Base-by-base conservation (phyloP, 2,888 invertebrate genomes). In the Megaustenia siamemsis region DNA sequence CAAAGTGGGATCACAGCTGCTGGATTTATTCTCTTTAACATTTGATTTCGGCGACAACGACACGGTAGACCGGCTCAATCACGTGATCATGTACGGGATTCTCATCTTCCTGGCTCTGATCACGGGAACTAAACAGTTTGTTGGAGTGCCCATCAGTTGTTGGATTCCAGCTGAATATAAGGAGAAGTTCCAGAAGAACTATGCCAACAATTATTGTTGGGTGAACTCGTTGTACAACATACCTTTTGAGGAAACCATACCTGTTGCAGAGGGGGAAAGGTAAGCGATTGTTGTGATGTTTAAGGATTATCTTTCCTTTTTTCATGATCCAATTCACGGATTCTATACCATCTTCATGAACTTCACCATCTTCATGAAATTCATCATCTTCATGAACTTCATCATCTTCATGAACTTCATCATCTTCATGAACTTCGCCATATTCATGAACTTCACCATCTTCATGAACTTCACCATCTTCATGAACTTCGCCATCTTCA, bases 131-230 rank as follows among this genome's bases (percentile, higher is more conserved):
- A 87, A 86, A 53, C 86, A 88, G 85, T 88, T 86, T 68, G 88
- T 88, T 28, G 88, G 88, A 0, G 77, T 84, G 8, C 88, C 88
- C 21, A 86, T 88, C 79, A 80, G 83, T 40, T 88, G 88, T 83
- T 88, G 88, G 88, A 68, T 85, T n/a, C 88, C 88, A 0, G 83
- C 87, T 10, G 69, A 88, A 73, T 88, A 86, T 83, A 79, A 77
- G 15, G 84, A 86, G 6, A 77, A 84, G 38, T 81, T 79, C 32
- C 85, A 86, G 78, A 69, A 77, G 56, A 66, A 77, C 18, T 88
- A 88, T 69, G 81, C 86, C 38, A 85, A 88, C 78, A 84, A 82
- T n/a, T 84, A 88, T 75, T 88, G 88, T 76, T 88, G 86, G 86
- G 81, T 88, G 45, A 77, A 78, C 63, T 81, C 85, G 35, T 82